phyloP scores from a whole-genome alignment of 2,797 vertebrate species.

The Emydoidea blandingii region DNA sequence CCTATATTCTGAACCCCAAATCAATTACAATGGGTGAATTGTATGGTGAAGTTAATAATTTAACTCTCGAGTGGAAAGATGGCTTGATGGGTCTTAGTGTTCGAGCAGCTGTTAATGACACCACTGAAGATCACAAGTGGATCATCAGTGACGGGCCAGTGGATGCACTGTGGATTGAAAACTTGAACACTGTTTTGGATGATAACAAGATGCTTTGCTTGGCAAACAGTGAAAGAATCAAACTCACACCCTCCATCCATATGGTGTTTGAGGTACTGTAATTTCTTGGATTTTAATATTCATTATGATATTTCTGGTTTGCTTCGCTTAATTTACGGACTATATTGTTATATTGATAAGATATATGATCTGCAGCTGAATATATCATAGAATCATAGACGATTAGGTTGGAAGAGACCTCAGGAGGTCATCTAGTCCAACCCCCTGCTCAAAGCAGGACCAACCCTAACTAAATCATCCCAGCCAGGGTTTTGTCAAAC shows the following conservation, averaged over 20 bases:
- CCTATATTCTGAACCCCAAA: conserved; percentile 90
- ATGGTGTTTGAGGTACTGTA: conserved; percentile 91
- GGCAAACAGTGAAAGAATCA: conserved; percentile 93
- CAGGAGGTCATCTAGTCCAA: no score
- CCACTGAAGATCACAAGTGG: conserved; percentile 89
- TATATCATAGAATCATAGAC: not conserved
- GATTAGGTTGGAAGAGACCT: no score
- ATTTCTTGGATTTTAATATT: not conserved
- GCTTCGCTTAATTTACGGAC: not conserved
- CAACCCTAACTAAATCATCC: no score
- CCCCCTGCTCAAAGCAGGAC: no score
- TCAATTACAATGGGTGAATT: conserved; percentile 92
- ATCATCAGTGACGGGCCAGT: conserved; percentile 91
- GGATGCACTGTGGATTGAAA: conserved; percentile 93
- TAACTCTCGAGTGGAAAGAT: conserved; percentile 92
- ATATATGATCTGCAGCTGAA: not conserved
- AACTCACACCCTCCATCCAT: conserved; percentile 90
- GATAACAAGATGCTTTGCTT: conserved; percentile 95
- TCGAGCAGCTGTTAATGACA: conserved; percentile 85
- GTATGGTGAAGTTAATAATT: conserved; percentile 85
- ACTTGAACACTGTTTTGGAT: conserved; percentile 93
- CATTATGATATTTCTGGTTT: not conserved
- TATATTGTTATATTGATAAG: not conserved
- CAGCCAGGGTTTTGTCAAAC: no score
- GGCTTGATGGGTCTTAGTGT: conserved; percentile 92